Evolutionary conservation across 2,888 invertebrate genomes (phyloP).

Genomic region (Cataglyphis altisquamis): DNA sequence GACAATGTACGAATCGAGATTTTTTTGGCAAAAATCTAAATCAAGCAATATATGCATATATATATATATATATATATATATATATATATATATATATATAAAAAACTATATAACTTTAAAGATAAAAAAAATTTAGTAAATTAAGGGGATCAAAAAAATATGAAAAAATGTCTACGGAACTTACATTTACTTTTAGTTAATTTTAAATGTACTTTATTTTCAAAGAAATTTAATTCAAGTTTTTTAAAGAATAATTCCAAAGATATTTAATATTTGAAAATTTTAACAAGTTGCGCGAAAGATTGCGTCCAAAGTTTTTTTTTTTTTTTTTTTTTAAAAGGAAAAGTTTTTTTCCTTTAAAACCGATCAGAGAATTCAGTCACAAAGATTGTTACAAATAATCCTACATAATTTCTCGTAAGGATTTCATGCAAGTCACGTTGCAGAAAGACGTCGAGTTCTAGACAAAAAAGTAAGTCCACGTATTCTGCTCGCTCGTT

Average conservation of each 20-base stretch:
- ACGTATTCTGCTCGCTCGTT: constrained; percentile 42
- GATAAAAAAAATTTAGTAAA: background rate
- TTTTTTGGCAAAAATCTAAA: background rate
- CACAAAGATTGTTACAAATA: background rate
- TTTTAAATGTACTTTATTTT: background rate
- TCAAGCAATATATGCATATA: background rate
- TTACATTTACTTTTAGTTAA: background rate
- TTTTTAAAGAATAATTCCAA: background rate
- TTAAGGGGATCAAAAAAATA: background rate
- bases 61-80: background rate
- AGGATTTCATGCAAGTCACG: constrained; percentile 39
- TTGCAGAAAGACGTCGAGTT: constrained; percentile 9
- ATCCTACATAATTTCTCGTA: background rate
- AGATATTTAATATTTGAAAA: background rate
- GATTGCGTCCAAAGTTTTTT: background rate
- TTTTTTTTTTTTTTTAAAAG: background rate
- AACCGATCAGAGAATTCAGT: background rate
- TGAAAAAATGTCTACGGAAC: background rate
- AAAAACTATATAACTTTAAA: constrained; percentile 5
- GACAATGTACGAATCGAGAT: background rate
- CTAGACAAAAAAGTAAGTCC: constrained; percentile 15
- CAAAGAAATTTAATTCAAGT: constrained; percentile 3
- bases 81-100: background rate
- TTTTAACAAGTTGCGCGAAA: background rate
- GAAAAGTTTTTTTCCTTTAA: background rate